Conservation (phyloP, 1,140 invertebrate species). For the Ephestia elutella region DNA sequence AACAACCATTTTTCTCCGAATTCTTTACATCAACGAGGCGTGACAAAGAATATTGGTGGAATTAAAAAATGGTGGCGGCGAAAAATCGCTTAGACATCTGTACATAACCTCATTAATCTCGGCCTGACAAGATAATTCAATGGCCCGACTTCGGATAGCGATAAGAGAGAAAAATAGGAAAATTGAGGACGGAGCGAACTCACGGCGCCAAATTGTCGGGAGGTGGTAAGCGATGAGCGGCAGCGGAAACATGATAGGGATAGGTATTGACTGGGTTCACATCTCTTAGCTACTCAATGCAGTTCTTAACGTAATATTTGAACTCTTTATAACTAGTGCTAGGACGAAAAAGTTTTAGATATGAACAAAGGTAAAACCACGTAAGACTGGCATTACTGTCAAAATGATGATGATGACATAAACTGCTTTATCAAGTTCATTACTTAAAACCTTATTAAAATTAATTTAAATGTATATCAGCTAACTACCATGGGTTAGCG, state of each 20-base stretch:
- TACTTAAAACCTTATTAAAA: too few species aligned
- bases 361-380: too few species aligned
- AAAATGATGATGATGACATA: too few species aligned
- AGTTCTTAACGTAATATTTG: too few species aligned
- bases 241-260: neutral
- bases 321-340: too few species aligned
- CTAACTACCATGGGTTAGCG: too few species aligned
- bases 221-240: neutral
- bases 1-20: neutral
- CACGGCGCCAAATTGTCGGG: conserved; percentile 9
- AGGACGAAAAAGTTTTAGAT: too few species aligned
- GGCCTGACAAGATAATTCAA: conserved; percentile 36
- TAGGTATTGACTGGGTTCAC: too few species aligned
- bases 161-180: conserved; percentile 19
- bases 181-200: conserved; percentile 11
- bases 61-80: conserved; percentile 8
- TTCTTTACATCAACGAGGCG: neutral
- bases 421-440: too few species aligned
- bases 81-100: conserved; percentile 14
- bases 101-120: conserved; percentile 41
- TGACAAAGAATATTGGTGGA: conserved; percentile 2
- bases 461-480: too few species aligned
- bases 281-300: too few species aligned
- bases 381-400: too few species aligned
- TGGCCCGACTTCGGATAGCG: conserved; percentile 17